A percentile compares a stretch with the other conserved stretches of the same genome.
phyloP scores from a whole-genome alignment of 2,888 invertebrate species.

The Unio delphinus region DNA sequence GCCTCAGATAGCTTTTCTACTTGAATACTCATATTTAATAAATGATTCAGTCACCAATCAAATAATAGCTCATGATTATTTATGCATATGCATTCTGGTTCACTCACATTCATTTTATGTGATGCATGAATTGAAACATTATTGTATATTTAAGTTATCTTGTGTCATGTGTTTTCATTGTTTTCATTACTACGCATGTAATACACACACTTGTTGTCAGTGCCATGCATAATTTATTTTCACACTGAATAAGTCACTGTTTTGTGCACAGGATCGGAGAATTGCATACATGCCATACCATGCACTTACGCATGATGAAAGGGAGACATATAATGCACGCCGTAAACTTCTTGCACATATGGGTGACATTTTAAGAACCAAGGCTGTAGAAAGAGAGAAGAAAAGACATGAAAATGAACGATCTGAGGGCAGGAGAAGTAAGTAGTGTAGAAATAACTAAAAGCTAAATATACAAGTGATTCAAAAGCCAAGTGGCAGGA shows the following conservation, averaged over 20 bases:
- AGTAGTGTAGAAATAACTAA: slow-evolving; percentile 17
- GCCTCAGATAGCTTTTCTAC: no score
- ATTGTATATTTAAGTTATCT: not conserved
- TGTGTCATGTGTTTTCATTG: not conserved
- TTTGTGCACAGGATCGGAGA: slow-evolving; percentile 61
- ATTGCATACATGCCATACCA: slow-evolving; percentile 71
- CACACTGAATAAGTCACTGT: not conserved
- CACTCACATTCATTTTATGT: no score
- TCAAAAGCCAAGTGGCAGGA: no score
- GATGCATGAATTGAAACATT: no score
- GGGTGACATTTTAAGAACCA: slow-evolving; percentile 63
- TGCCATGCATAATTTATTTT: not conserved
- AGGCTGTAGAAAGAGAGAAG: slow-evolving; percentile 67
- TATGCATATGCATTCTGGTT: no score
- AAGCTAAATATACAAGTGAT: no score
- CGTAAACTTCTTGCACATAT: slow-evolving; percentile 62
- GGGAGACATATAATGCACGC: slow-evolving; percentile 69
- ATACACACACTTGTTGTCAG: not conserved
- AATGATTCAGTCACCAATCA: no score
- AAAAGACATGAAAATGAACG: slow-evolving; percentile 58
- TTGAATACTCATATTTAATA: no score
- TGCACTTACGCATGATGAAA: slow-evolving; percentile 68
- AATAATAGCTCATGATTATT: no score
- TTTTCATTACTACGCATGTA: not conserved
- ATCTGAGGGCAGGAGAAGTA: slow-evolving; percentile 59